A percentile compares a stretch with the other conserved stretches of the same genome.
These are phyloP conservation scores for Enteromius afrohamiltoni DNA, from an alignment of 2,797 vertebrate species.

Conservation along the genomic window DNA sequence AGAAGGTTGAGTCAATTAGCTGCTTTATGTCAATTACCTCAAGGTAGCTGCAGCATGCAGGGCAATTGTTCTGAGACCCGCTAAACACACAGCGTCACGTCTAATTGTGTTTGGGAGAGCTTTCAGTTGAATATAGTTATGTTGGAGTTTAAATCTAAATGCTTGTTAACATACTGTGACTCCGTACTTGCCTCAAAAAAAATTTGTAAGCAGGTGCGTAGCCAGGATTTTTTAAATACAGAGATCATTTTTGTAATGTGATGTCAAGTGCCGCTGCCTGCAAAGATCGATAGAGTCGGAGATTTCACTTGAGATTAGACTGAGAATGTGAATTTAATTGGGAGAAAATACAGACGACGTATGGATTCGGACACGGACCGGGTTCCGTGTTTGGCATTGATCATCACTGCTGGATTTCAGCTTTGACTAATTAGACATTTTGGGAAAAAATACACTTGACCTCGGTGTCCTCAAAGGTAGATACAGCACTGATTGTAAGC, in stretches of 20 bases:
- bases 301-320: no score
- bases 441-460: no score
- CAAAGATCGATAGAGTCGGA: no score
- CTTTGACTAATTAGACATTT: not conserved
- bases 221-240: no score
- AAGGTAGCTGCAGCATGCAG: constrained; percentile 4
- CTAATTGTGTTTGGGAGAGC: constrained; percentile 25
- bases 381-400: no score
- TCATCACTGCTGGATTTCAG: no score
- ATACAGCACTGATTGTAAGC: not conserved
- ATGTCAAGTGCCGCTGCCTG: no score
- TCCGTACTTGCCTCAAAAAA: not conserved
- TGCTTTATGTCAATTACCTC: constrained; percentile 33
- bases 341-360: no score
- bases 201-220: not conserved
- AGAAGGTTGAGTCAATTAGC: constrained; percentile 42
- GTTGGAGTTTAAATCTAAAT: not conserved
- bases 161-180: not conserved
- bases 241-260: no score
- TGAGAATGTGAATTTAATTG: no score
- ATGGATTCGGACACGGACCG: no score
- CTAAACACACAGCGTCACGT: constrained; percentile 13
- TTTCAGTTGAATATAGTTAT: constrained; percentile 4
- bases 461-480: no score
- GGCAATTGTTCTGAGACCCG: constrained; percentile 29